A percentile compares a stretch with the other conserved stretches of the same genome.
Conservation (phyloP, 2,113 vertebrate genomes). For the Electrona antarctica region DNA sequence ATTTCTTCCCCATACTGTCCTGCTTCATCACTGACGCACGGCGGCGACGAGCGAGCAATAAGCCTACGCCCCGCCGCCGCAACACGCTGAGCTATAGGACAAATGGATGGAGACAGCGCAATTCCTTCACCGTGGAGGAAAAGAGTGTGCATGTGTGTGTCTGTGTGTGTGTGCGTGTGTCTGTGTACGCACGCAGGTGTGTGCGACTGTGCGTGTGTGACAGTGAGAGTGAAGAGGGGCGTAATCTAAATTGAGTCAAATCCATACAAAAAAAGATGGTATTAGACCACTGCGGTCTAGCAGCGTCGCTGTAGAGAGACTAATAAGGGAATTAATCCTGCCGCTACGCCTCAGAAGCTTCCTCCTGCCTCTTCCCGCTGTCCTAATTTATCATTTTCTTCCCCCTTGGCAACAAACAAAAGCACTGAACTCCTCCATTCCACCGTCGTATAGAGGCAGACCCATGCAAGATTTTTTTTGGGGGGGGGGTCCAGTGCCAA, state of each 20-base stretch:
- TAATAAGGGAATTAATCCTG: conserved; percentile 64
- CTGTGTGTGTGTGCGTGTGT: too few relatives aligned
- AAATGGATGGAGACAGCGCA: conserved; percentile 25
- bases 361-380: conserved; percentile 35
- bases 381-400: conserved; percentile 55
- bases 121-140: conserved; percentile 22
- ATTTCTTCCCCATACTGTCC: conserved; percentile 40
- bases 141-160: too few relatives aligned
- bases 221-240: conserved; percentile 1
- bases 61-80: too few relatives aligned
- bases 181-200: too few relatives aligned
- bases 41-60: conserved; percentile 11
- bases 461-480: too few relatives aligned
- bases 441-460: too few relatives aligned
- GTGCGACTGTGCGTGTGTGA: too few relatives aligned
- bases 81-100: neutral
- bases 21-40: conserved; percentile 41
- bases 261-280: conserved; percentile 48
- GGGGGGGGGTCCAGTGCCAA: too few relatives aligned
- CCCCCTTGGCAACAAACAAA: conserved; percentile 26
- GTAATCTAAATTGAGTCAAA: conserved; percentile 63
- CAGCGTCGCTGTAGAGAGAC: conserved; percentile 47
- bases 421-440: conserved; percentile 54
- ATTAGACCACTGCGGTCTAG: conserved; percentile 48
- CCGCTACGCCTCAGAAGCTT: conserved; percentile 47